A percentile compares a stretch with the other conserved stretches of the same genome.
Conservation (phyloP, 2,797 vertebrate genomes). For the Pipistrellus pipistrellus region DNA sequence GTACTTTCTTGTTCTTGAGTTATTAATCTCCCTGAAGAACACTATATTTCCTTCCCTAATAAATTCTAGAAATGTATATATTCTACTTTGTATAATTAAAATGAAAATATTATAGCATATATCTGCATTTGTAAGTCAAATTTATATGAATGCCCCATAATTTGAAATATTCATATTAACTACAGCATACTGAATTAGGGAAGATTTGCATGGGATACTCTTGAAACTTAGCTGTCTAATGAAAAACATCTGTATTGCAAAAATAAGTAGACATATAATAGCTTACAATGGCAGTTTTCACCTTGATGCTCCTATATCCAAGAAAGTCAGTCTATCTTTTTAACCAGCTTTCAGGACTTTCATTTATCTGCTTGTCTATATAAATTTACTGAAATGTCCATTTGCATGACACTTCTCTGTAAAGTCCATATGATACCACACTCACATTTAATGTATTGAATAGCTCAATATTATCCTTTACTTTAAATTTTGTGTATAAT, state of each 20-base stretch:
- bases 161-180: conserved; percentile 17
- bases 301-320: not conserved
- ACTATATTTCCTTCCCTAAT: not conserved
- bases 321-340: not conserved
- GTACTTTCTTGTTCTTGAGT: not conserved
- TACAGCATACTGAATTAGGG: not conserved
- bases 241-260: not conserved
- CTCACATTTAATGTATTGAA: not conserved
- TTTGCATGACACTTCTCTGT: not conserved
- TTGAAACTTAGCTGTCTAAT: not conserved
- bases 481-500: not conserved
- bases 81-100: conserved; percentile 6
- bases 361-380: not conserved
- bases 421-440: not conserved
- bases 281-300: not conserved
- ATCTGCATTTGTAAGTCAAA: not conserved
- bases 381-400: not conserved
- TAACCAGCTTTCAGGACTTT: not conserved
- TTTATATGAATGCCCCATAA: not conserved
- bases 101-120: conserved; percentile 10
- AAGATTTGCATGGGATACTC: not conserved
- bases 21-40: not conserved
- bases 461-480: not conserved
- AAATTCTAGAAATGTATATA: conserved; percentile 1
- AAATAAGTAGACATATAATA: not conserved